Evolutionary conservation across 2,797 vertebrate species (phyloP), one percentile per base, ranked within the genome.

Genomic region (Coluber constrictor): DNA sequence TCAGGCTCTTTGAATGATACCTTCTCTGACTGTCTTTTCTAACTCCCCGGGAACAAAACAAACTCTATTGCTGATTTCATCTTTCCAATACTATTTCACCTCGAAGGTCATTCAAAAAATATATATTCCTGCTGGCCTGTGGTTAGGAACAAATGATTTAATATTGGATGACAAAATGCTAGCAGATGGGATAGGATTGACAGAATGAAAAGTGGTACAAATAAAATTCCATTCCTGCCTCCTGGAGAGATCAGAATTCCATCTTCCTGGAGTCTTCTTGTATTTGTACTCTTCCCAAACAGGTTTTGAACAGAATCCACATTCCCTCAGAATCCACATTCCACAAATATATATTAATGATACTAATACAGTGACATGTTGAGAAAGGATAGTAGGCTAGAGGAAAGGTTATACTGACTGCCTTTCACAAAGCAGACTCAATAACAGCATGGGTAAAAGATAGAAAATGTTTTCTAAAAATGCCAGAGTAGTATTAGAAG

Each of bases 361-460:
- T 97, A 97, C 96, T 95, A 97, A 97, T 97, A 96, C 95, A 97
- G 97, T 96, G 94, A 90, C 89, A 83, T 93, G 92, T 94, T 95
- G 93, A 12, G 93, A 29, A 32, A 32, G 16, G 95, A 90, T 94
- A 94, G 10, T 7, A 89, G 89, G 89, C 92, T 94, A 70, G 74
- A 55, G 86, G 95, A 23, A 54, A 92, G 96, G 93, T 90, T 90
- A 43, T 91, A 59, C 95, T 90, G 91, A 88, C 92, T 86, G 93
- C 0, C 12, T 94, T 87, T 95, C 83, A 61, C 92, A 95, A 96
- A 61, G 61, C 91, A 95, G 74, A 94, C 89, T 59, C 0, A 86
- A 91, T 79, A 66, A 18, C 0, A 0, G 55, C 59, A 55, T 74
- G 43, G 13, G 87, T 92, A 86, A 92, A 47, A 74, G 90, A 95